Base-by-base conservation (phyloP, 1,140 invertebrate genomes). In the Drosophila lini region DNA sequence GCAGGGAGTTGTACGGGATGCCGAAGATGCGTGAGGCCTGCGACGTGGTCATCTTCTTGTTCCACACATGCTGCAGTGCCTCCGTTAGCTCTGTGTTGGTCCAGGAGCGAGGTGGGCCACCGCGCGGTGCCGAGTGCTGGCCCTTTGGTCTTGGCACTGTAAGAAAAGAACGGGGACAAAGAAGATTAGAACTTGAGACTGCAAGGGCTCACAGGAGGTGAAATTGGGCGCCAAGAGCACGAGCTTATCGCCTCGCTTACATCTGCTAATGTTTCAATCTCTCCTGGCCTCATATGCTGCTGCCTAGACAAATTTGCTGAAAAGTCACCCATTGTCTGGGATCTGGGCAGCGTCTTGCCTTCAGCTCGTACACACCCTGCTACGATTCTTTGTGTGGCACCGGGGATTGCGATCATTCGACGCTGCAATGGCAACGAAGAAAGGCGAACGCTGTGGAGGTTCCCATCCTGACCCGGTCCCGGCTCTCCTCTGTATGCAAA, bases 21-120 rank as follows among this genome's bases (percentile, higher is more conserved):
- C 97, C 97, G 91, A 97, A 98, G 80, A 97, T 96, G 45, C 97
- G 93, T 15, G 96, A 97, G 1, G 97, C 97, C 92, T 98, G 97
- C 69, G 96, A 97, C 2, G 97, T 98, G n/a, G 97, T 98, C 96
- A 98, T 97, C 88, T 97, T 97, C 86, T 97, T 97, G 91, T 97
- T 97, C 97, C 97, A 98, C 1, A 98, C 97, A 91, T 97, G 96
- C 81, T 97, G 96, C 15, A 98, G 93, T 0, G 97, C 97, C 92
- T 97, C 96, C 13, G 97, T 97, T 11, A 98, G 94, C 84, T 98
- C 97, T 0, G 96, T 96, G 93, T 98, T 98, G 16, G 97, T 97
- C 97, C 97, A 98, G 0, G 97, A 97, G 22, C 97, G 93, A 0
- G 97, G 97, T 1, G 97, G 97, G 2, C 97, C 97, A 9, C 97